These are phyloP conservation scores for Drosophila mettleri DNA, from an alignment of 2,888 invertebrate genomes.

Conservation along the genomic window DNA sequence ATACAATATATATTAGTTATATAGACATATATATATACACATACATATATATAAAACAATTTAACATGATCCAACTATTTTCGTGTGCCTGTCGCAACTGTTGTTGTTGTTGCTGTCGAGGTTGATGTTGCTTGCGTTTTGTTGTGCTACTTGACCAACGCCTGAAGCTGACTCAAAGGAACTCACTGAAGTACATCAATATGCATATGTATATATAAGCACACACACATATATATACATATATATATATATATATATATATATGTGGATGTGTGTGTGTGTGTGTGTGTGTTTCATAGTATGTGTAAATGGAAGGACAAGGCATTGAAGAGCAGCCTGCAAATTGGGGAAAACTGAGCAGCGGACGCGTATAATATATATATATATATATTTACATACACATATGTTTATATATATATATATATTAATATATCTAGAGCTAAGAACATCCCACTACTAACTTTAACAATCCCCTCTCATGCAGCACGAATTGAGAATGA, in stretches of 20 bases:
- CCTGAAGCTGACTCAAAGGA: background rate
- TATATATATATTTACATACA: background rate
- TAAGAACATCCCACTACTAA: constrained; percentile 2
- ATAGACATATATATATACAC: constrained; percentile 12
- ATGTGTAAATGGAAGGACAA: background rate
- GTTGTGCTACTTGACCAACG: background rate
- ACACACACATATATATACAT: background rate
- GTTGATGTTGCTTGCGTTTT: background rate
- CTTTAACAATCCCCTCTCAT: background rate
- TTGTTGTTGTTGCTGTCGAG: background rate
- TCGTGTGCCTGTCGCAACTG: background rate
- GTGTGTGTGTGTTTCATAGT: background rate
- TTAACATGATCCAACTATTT: constrained; percentile 52
- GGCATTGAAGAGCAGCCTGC: background rate
- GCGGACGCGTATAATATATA: background rate
- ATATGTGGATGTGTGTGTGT: background rate
- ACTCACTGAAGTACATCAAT: background rate
- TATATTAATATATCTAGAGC: constrained; percentile 7
- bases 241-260: constrained; percentile 2
- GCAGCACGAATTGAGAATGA: constrained; percentile 5
- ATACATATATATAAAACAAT: constrained; percentile 30
- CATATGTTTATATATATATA: constrained; percentile 2
- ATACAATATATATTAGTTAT: constrained; percentile 2
- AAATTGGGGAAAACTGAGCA: background rate
- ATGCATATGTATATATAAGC: background rate